Evolutionary conservation across 2,888 invertebrate genomes (phyloP).

Genomic region (Drosophila mimetica): DNA sequence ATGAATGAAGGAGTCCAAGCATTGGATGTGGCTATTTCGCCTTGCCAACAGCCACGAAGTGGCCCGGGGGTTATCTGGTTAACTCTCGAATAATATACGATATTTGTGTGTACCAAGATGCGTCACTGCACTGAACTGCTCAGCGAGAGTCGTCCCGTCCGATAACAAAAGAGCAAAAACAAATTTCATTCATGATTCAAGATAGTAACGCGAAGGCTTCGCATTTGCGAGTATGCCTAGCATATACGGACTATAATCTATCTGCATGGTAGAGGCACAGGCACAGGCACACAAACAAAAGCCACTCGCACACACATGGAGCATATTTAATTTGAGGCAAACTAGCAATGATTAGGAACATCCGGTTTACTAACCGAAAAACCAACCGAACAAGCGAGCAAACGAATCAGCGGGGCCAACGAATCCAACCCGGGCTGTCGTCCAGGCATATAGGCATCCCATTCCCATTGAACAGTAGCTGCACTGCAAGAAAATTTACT

Average conservation of each 20-base stretch:
- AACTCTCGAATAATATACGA: conserved; percentile 28
- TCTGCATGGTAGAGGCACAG: conserved; percentile 47
- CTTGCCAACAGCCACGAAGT: conserved; percentile 19
- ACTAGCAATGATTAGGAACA: conserved; percentile 84
- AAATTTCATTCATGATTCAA: conserved; percentile 72
- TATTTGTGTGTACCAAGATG: conserved; percentile 38
- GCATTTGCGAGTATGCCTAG: conserved; percentile 22
- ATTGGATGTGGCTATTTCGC: conserved; percentile 3
- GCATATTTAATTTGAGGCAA: conserved; percentile 84
- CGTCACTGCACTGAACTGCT: conserved; percentile 24
- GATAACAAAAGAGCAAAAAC: conserved; percentile 29
- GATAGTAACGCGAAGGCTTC: conserved; percentile 46
- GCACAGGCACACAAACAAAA: conserved; percentile 67
- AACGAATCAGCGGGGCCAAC: conserved; percentile 48
- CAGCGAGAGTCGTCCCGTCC: neutral
- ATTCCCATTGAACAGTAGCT: conserved; percentile 73
- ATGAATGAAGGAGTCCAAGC: conserved; percentile 1
- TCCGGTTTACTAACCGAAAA: conserved; percentile 85
- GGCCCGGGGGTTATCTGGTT: conserved; percentile 15
- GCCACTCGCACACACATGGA: conserved; percentile 57
- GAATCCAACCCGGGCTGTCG: conserved; percentile 35
- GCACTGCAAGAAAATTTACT: conserved; percentile 11
- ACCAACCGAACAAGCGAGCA: conserved; percentile 61
- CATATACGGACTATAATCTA: conserved; percentile 63
- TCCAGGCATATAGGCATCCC: conserved; percentile 22